phyloP scores from a whole-genome alignment of 2,888 invertebrate genomes.

The Xestia c-nigrum region DNA sequence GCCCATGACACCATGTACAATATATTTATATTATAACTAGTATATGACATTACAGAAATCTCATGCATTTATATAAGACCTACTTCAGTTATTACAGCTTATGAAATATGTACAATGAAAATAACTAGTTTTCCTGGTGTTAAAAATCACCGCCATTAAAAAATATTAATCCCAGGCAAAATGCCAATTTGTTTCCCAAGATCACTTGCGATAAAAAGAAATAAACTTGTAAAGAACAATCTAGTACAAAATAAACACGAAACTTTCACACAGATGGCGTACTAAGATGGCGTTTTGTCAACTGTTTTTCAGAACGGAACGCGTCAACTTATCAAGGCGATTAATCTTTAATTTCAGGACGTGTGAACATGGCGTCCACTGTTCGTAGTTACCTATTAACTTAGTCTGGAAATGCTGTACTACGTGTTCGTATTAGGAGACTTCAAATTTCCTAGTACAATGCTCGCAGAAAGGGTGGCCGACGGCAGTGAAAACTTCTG shows the following conservation, averaged over 20 bases:
- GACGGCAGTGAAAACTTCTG: too few species aligned
- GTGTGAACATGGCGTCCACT: constrained; percentile 76
- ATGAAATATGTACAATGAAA: background rate
- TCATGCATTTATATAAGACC: background rate
- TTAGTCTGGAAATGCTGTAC: constrained; percentile 55
- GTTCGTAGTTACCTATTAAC: constrained; percentile 68
- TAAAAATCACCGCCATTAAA: constrained; percentile 28
- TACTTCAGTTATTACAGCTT: background rate
- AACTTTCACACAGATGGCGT: constrained; percentile 63
- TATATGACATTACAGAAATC: too few species aligned
- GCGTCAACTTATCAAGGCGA: constrained; percentile 70
- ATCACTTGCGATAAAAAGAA: constrained; percentile 54
- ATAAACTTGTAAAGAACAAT: constrained; percentile 60
- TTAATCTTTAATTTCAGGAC: constrained; percentile 77
- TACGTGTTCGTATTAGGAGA: constrained; percentile 50
- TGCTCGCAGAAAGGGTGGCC: too few species aligned
- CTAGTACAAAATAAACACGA: constrained; percentile 64
- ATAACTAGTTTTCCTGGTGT: background rate
- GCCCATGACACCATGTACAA: too few species aligned
- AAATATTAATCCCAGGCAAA: constrained; percentile 26
- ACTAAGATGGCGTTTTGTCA: constrained; percentile 66
- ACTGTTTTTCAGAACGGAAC: constrained; percentile 67
- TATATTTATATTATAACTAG: too few species aligned
- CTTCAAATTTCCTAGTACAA: background rate
- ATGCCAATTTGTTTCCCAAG: constrained; percentile 42